Conservation (phyloP, 2,888 invertebrate genomes). For the Amphipyra berbera region DNA sequence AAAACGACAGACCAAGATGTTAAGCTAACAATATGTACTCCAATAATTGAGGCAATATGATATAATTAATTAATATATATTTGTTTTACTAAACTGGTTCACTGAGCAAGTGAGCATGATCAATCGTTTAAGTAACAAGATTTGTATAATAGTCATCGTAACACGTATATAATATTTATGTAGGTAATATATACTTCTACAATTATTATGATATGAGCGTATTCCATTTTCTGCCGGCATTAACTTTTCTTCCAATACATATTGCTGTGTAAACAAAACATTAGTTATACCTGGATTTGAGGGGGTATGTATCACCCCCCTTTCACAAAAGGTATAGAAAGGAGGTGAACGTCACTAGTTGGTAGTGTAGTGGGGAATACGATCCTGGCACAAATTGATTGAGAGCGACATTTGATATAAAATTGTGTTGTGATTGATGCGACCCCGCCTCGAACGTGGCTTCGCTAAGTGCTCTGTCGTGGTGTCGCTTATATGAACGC, state of each 20-base stretch:
- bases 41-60: not conserved
- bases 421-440: constrained; percentile 90
- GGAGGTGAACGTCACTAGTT: constrained; percentile 69
- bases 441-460: constrained; percentile 81
- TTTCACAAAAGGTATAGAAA: constrained; percentile 61
- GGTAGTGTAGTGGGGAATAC: constrained; percentile 80
- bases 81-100: constrained; percentile 6
- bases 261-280: constrained; percentile 52
- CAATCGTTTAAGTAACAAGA: not conserved
- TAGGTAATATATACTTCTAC: not conserved
- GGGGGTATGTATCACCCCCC: constrained; percentile 57
- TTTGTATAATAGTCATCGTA: not conserved
- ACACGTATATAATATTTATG: constrained; percentile 1
- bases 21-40: constrained; percentile 3
- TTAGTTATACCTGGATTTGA: constrained; percentile 51
- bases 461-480: constrained; percentile 88
- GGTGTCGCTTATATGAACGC: constrained; percentile 69
- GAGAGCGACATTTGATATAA: constrained; percentile 90
- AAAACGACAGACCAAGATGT: constrained; percentile 29
- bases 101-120: not conserved
- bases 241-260: constrained; percentile 31
- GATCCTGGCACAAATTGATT: constrained; percentile 89
- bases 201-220: constrained; percentile 11
- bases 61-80: not conserved
- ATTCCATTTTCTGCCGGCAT: constrained; percentile 14